Evolutionary conservation across 2,113 vertebrate species (phyloP).

Genomic region (Suncus etruscus): DNA sequence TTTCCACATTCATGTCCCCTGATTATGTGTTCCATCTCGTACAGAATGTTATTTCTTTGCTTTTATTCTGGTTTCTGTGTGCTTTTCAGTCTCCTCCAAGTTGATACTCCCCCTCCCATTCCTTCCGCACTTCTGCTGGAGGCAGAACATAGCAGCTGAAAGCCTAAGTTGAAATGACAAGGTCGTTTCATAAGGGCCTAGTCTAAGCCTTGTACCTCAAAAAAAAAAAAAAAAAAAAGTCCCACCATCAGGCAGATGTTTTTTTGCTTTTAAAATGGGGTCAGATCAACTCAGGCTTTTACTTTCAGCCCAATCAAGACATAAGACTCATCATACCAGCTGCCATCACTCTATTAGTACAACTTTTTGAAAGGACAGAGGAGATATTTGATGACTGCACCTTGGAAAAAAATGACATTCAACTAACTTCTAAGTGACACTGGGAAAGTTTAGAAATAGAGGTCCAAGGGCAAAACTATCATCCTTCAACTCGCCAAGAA

Average conservation of each 20-base stretch:
- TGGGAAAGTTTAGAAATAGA: slow-evolving; percentile 14
- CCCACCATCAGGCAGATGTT: not conserved
- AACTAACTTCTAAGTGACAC: not conserved
- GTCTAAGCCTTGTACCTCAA: not conserved
- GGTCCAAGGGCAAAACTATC: not conserved
- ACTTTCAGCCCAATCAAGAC: not conserved
- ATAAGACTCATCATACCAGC: not conserved
- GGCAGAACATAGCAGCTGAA: not conserved
- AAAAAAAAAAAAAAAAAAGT: slow-evolving; percentile 6
- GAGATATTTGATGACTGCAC: not conserved
- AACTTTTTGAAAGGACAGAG: not conserved
- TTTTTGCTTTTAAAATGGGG: slow-evolving; percentile 26
- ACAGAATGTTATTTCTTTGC: slow-evolving; percentile 21
- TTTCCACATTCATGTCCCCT: slow-evolving; percentile 45
- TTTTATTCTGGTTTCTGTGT: not conserved
- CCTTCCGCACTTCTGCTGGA: slow-evolving; percentile 22
- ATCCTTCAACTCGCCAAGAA: not conserved
- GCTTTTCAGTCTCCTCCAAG: not conserved
- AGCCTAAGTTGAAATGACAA: not conserved
- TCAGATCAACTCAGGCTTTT: slow-evolving; percentile 60
- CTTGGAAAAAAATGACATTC: not conserved
- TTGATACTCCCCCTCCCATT: not conserved
- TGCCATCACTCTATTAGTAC: accelerated
- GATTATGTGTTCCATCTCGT: slow-evolving; percentile 38
- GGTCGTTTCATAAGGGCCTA: not conserved